These are phyloP conservation scores for Hipposideros larvatus DNA, from an alignment of 2,797 vertebrate genomes.

Conservation along the genomic window DNA sequence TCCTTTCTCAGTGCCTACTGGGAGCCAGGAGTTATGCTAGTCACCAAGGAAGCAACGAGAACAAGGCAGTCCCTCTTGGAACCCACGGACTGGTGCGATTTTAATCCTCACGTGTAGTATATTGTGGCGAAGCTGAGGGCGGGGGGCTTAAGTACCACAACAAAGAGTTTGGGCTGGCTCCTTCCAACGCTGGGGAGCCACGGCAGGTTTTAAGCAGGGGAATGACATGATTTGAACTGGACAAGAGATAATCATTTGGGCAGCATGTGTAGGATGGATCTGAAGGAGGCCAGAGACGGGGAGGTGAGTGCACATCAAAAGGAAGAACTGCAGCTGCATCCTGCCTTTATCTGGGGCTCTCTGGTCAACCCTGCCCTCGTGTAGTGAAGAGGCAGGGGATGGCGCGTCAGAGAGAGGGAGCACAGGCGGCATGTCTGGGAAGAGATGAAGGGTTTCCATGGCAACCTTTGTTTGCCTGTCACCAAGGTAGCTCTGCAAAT, in stretches of 20 bases:
- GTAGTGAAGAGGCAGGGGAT: not conserved
- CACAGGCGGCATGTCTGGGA: conserved; percentile 74
- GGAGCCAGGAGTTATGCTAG: not conserved
- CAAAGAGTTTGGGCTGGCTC: not conserved
- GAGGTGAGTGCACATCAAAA: not conserved
- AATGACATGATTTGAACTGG: not conserved
- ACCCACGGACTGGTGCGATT: not conserved
- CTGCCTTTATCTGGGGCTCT: not conserved
- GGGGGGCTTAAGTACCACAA: not conserved
- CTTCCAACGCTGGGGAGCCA: not conserved
- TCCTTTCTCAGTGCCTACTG: not conserved
- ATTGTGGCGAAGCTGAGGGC: not conserved
- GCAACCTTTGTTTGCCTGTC: conserved; percentile 84
- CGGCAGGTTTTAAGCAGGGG: not conserved
- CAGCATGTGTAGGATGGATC: not conserved
- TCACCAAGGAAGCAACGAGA: not conserved
- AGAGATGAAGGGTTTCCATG: conserved; percentile 88
- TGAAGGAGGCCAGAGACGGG: not conserved
- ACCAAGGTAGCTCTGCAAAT: conserved; percentile 86
- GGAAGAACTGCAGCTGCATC: not conserved
- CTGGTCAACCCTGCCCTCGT: not conserved
- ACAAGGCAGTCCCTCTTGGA: not conserved
- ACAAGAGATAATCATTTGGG: not conserved
- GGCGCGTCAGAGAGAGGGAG: not conserved
- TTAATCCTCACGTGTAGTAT: accelerated